Conservation (phyloP, 2,888 invertebrate species). For the Siphlonurus alternatus region DNA sequence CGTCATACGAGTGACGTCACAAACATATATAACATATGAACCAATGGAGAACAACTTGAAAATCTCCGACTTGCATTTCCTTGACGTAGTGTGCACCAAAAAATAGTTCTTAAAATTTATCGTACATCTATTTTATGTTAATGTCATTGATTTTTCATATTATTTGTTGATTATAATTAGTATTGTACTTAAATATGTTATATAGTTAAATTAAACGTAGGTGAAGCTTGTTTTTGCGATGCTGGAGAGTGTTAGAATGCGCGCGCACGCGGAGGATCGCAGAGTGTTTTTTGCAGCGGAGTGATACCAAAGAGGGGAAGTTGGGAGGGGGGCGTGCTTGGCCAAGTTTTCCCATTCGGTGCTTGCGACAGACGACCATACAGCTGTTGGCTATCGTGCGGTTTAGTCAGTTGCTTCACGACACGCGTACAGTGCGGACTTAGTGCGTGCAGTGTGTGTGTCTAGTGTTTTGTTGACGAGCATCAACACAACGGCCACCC, state of each 20-base stretch:
- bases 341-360: neutral
- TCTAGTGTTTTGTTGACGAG: no score
- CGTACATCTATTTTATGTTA: no score
- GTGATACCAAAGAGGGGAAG: no score
- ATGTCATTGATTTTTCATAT: neutral
- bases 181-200: no score
- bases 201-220: no score
- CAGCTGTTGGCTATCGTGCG: neutral
- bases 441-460: neutral
- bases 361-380: neutral
- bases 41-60: neutral
- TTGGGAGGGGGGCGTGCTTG: neutral
- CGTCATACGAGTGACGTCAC: neutral
- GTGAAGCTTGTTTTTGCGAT: no score
- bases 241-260: neutral
- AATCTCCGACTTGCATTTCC: neutral
- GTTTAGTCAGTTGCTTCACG: neutral
- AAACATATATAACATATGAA: neutral
- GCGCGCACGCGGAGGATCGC: neutral
- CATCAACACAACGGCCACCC: neutral
- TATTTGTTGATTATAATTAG: neutral
- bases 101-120: neutral
- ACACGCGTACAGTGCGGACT: neutral
- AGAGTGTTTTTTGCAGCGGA: no score
- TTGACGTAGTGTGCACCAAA: neutral